Evolutionary conservation across 2,888 invertebrate species (phyloP).

Genomic region (Tenthredo amoena): DNA sequence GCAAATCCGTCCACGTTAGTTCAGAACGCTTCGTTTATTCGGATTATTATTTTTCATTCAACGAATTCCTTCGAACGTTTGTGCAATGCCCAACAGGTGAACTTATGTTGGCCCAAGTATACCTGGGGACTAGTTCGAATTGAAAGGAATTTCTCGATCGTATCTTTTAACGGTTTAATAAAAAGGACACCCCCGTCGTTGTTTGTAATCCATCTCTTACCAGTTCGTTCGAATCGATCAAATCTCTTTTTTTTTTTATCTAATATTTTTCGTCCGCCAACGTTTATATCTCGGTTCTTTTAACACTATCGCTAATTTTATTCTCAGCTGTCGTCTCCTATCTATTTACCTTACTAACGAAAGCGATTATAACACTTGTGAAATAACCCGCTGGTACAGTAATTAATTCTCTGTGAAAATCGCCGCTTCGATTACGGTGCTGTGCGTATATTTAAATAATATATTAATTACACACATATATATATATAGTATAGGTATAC

Average conservation of each 20-base stretch:
- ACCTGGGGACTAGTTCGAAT: conserved; percentile 4
- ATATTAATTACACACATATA: not conserved
- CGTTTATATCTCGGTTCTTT: not conserved
- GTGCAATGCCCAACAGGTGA: not conserved
- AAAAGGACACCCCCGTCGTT: not conserved
- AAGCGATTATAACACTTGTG: conserved; percentile 11
- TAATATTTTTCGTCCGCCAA: not conserved
- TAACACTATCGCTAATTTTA: not conserved
- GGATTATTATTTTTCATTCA: conserved; percentile 3
- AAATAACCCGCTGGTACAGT: not conserved
- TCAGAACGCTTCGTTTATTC: not conserved
- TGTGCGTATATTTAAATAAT: not conserved
- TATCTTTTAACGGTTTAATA: conserved; percentile 27
- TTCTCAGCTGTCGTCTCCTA: not conserved
- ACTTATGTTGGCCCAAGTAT: not conserved
- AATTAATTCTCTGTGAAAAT: not conserved
- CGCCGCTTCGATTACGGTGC: not conserved
- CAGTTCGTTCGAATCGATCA: not conserved
- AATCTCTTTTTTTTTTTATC: not conserved
- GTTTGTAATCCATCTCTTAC: not conserved
- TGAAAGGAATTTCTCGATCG: conserved; percentile 27
- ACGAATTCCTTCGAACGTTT: conserved; percentile 13
- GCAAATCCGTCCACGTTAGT: conserved; percentile 20
- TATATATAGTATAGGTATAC: not conserved
- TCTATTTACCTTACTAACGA: not conserved